Evolutionary conservation across 2,797 vertebrate genomes (phyloP), one percentile per base, ranked within the genome.

Genomic region (Acestrorhynchus altus): DNA sequence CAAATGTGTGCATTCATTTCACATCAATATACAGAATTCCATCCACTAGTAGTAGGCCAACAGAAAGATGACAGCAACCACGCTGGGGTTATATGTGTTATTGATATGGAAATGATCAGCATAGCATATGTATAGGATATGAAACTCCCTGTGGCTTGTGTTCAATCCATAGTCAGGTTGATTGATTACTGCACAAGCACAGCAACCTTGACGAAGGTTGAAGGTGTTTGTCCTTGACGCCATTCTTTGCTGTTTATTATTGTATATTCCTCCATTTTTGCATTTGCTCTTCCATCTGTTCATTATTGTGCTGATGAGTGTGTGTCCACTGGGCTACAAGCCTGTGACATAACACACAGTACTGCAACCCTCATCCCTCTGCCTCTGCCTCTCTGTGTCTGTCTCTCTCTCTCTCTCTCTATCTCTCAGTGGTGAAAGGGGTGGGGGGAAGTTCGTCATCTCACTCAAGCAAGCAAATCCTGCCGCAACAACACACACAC

Each of bases 271-370:
- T 24, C 4, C 6, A 52, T 59, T 61, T 20, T 63, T 31, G 6
- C 56, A 4, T 75, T 67, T 52, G 46, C 64, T 63, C 15, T 51
- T 76, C 82, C 85, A 85, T 87, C 84, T 86, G 84, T 81, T 85
- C 76, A 56, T 20, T 57, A 74, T 60, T 79, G 71, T 46, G 57
- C 56, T 11, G 39, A 61, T 72, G 67, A 66, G 72, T 63, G 65
- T 72, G 44, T 59, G 74, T 66, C 57, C 67, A 72, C 49, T 72
- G 80, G 70, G 81, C 77, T 39, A 76, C 78, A 79, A 75, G 81
- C 84, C 76, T 77, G 74, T 86, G 87, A 88, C 86, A 89, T 88
- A 87, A 89, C 81, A 78, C 66, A 11, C 39, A 63, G 56, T 52
- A 65, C 66, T 46, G 74, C 77, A 73, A 18, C 46, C 20, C 40